These are phyloP conservation scores for Alauda arvensis DNA, from an alignment of 2,797 vertebrate genomes.

Conservation along the genomic window DNA sequence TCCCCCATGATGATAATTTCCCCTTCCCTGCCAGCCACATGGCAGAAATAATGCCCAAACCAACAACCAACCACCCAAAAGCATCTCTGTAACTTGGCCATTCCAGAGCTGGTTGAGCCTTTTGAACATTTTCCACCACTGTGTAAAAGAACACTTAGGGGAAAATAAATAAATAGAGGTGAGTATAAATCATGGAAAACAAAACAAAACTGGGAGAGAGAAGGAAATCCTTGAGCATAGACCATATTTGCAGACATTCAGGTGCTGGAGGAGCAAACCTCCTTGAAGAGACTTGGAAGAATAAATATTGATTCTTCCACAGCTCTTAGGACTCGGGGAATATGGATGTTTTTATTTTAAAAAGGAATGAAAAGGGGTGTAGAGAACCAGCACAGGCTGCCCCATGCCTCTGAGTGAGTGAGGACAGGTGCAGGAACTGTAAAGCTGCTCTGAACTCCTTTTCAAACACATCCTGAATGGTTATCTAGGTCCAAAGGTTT, in stretches of 20 bases:
- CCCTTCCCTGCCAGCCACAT: accelerated
- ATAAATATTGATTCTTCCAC: not conserved
- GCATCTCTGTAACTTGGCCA: not conserved
- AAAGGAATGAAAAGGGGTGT: not conserved
- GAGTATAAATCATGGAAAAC: not conserved
- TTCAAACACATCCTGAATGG: not conserved
- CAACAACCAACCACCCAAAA: not conserved
- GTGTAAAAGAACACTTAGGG: not conserved
- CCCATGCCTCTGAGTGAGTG: accelerated
- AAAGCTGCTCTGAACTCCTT: not conserved
- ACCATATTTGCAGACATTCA: not conserved
- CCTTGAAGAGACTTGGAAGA: not conserved
- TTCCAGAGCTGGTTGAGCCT: not conserved
- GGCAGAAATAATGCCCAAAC: not conserved
- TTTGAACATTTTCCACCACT: not conserved
- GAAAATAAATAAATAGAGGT: not conserved
- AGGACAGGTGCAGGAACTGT: not conserved
- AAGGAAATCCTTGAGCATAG: not conserved
- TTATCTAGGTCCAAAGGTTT: not conserved
- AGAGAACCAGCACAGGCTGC: not conserved
- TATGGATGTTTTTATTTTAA: not conserved
- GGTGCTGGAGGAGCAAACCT: not conserved
- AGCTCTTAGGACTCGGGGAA: not conserved
- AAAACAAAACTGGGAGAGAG: not conserved
- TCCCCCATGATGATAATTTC: not conserved